Conservation (phyloP, 2,888 invertebrate species). For the Epinotia brunnichana region DNA sequence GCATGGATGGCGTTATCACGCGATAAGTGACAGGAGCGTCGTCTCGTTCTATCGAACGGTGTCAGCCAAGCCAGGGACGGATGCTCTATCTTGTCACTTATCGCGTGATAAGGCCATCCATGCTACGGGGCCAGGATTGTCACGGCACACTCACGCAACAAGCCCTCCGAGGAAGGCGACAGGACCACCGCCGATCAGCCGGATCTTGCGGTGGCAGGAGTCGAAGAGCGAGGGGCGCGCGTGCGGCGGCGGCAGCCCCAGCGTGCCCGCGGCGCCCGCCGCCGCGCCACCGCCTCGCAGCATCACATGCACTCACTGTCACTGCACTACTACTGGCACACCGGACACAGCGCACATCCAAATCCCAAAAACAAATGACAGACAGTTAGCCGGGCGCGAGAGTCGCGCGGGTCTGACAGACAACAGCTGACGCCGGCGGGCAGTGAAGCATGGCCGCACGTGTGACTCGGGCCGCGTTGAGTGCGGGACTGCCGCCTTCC, state of each 20-base stretch:
- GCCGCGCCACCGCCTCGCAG: constrained; percentile 52
- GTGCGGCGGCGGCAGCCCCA: constrained; percentile 75
- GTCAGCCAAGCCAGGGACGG: too few relatives aligned
- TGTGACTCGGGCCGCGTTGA: constrained; percentile 60
- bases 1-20: too few relatives aligned
- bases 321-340: constrained; percentile 7
- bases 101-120: too few relatives aligned
- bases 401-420: constrained; percentile 51
- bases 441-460: constrained; percentile 84
- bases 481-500: constrained; percentile 69
- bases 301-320: constrained; percentile 54
- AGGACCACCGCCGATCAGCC: constrained; percentile 87
- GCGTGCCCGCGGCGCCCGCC: constrained; percentile 78
- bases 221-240: constrained; percentile 87
- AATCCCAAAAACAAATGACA: not conserved
- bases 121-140: too few relatives aligned
- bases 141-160: constrained; percentile 86
- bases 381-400: constrained; percentile 64
- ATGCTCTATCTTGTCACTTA: too few relatives aligned
- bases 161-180: constrained; percentile 87
- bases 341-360: not conserved
- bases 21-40: too few relatives aligned
- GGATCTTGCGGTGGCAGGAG: constrained; percentile 89
- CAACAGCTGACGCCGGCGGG: constrained; percentile 71
- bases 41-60: too few relatives aligned